Conservation (phyloP, 2,888 invertebrate genomes). For the Margaritifera margaritifera region DNA sequence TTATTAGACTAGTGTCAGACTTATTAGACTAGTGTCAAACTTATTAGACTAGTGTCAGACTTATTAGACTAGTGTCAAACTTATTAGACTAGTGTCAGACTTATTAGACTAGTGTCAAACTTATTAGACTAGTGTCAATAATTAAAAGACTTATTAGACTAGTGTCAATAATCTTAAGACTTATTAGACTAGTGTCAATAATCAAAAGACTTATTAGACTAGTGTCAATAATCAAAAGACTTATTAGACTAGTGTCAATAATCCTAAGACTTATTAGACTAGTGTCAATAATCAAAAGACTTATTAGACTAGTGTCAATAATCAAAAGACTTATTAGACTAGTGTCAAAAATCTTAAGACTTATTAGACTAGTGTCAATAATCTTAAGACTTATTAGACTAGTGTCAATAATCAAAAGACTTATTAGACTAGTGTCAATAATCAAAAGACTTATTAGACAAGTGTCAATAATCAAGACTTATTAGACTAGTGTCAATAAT, state of each 20-base stretch:
- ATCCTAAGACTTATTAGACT: slow-evolving; percentile 5
- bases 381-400: slow-evolving; percentile 5
- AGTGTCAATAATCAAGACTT: slow-evolving; percentile 2
- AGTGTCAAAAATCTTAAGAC: slow-evolving; percentile 1
- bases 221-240: slow-evolving; percentile 4
- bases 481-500: slow-evolving; percentile 4
- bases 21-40: slow-evolving; percentile 3
- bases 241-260: slow-evolving; percentile 6
- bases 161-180: slow-evolving; percentile 2
- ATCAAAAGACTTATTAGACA: slow-evolving; percentile 6
- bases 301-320: slow-evolving; percentile 6
- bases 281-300: slow-evolving; percentile 4
- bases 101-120: too few species aligned
- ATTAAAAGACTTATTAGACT: slow-evolving; percentile 5
- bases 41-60: slow-evolving; percentile 4
- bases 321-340: slow-evolving; percentile 6
- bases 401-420: slow-evolving; percentile 4
- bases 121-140: slow-evolving; percentile 6
- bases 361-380: slow-evolving; percentile 6
- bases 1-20: slow-evolving; percentile 4
- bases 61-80: slow-evolving; percentile 3
- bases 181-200: slow-evolving; percentile 6
- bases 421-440: slow-evolving; percentile 6
- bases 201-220: slow-evolving; percentile 6
- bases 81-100: slow-evolving; percentile 4